Base-by-base conservation (phyloP, 2,888 invertebrate genomes). In the Lepetodrilus schrolli region DNA sequence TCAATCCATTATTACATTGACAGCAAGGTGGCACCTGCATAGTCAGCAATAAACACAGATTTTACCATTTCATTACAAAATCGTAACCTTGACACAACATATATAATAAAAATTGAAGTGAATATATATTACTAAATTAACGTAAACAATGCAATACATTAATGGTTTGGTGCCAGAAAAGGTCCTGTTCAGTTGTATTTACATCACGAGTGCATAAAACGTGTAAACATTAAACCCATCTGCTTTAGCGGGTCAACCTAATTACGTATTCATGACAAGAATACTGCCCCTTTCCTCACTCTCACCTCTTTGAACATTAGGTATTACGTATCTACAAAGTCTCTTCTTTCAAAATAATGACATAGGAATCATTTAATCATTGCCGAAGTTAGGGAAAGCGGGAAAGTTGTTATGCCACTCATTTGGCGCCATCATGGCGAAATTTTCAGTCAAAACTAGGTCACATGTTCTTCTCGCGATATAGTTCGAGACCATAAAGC, bases 381-480 rank as follows among this genome's bases (percentile, higher is more conserved):
- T 58, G 7, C 58, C 58, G 34, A 30, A 58, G 17, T 30, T 30
- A 30, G 26, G 58, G 26, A 58, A 30, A 26, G 30, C 26, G 58
- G 58, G 58, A 58, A 58, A 58, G 17, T 58, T 58, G 26, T 30
- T 26, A 58, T 58, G 34, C 30, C 58, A 58, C 58, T 78, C 73
- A 71, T 77, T 81, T 81, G 81, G 81, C 80, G 81, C 82, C 82
- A 82, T 81, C 80, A 81, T 82, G 82, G 82, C 78, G 79, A 80
- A 79, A 76, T 77, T 78, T 74, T 51, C 65, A 49, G 70, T 65
- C 74, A 73, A 43, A 47, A 47, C 21, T 68, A 43, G 68, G 47
- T 68, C 68, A 68, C 68, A 68, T 68, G 68, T 13, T 23, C 13
- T 20, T 38, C 47, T 68, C 47, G 47, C 68, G 68, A 68, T 43